phyloP scores from a whole-genome alignment of 2,113 vertebrate genomes.

The Sapajus apella region DNA sequence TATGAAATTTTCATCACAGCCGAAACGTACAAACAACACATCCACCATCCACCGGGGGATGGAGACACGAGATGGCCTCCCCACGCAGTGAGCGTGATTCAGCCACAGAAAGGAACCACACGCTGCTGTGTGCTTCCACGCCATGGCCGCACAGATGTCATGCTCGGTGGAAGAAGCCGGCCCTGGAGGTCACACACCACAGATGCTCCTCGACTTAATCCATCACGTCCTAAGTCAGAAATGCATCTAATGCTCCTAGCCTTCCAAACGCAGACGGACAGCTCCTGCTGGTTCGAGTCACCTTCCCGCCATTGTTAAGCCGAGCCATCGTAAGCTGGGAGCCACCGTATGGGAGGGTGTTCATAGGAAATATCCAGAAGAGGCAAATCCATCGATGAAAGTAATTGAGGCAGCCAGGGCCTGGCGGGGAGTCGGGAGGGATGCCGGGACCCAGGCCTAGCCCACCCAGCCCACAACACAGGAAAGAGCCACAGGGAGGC shows the following conservation, averaged over 20 bases:
- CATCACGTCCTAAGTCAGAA: background rate
- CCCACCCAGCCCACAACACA: background rate
- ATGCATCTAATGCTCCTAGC: background rate
- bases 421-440: background rate
- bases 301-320: background rate
- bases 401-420: background rate
- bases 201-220: background rate
- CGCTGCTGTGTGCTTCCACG: rapidly evolving
- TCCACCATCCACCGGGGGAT: rapidly evolving
- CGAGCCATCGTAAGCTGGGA: background rate
- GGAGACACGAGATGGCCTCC: rapidly evolving
- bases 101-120: rapidly evolving
- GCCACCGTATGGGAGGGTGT: rapidly evolving
- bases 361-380: rapidly evolving
- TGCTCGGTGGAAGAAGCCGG: rapidly evolving
- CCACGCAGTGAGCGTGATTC: rapidly evolving
- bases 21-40: rapidly evolving
- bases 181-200: background rate
- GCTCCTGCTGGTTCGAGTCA: background rate
- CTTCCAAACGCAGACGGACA: background rate
- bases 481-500: too few relatives aligned
- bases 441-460: background rate
- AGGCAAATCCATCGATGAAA: background rate
- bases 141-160: rapidly evolving
- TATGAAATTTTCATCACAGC: rapidly evolving